Evolutionary conservation across 2,888 invertebrate genomes (phyloP).

Genomic region (Peribatodes rhomboidaria): DNA sequence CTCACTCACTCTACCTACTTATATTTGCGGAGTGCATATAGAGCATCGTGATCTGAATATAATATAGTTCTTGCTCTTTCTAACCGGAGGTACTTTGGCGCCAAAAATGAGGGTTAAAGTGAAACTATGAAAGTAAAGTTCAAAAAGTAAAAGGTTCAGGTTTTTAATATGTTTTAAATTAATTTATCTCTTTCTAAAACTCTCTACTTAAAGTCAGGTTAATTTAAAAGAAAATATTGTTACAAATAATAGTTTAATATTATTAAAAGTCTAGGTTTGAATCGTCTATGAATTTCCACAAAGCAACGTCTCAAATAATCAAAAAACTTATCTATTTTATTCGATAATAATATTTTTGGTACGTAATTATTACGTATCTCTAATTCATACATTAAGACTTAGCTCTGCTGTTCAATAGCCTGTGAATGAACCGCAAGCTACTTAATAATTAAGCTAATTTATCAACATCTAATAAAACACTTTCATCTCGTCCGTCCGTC

Average conservation of each 20-base stretch:
- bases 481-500: conserved; percentile 20
- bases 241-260: too few species aligned
- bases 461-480: conserved; percentile 24
- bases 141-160: background rate
- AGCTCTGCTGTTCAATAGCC: background rate
- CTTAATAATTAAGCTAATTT: background rate
- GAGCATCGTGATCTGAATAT: conserved; percentile 37
- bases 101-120: conserved; percentile 19
- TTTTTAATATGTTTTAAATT: background rate
- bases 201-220: too few species aligned
- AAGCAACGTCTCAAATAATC: too few species aligned
- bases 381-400: background rate
- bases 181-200: too few species aligned
- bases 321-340: too few species aligned
- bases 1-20: conserved; percentile 19
- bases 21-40: conserved; percentile 8
- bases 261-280: too few species aligned
- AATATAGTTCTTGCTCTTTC: background rate
- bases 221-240: too few species aligned
- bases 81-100: conserved; percentile 35
- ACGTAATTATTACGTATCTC: too few species aligned
- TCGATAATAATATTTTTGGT: too few species aligned
- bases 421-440: background rate
- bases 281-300: too few species aligned
- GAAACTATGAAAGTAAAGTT: background rate